Conservation (phyloP, 1,140 invertebrate genomes). For the Drosophila orena region DNA sequence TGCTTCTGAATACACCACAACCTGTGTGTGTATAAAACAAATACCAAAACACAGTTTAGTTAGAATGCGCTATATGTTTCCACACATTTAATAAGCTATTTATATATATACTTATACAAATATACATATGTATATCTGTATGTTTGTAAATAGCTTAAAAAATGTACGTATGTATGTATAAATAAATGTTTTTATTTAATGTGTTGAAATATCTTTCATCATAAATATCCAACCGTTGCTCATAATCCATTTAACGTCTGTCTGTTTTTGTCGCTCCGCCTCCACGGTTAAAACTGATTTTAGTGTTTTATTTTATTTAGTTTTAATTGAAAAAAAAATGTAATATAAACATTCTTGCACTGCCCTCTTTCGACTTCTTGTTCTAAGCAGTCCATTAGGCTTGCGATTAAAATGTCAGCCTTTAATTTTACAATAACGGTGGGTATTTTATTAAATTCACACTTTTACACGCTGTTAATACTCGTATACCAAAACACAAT, state of each 20-base stretch:
- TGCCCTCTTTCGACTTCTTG: background rate
- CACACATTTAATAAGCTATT: background rate
- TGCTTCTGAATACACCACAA: background rate
- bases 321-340: background rate
- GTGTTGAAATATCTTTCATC: slow-evolving; percentile 45
- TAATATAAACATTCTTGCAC: background rate
- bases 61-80: background rate
- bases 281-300: slow-evolving; percentile 34
- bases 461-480: background rate
- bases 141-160: slow-evolving; percentile 8
- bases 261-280: slow-evolving; percentile 50
- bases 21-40: background rate
- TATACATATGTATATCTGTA: slow-evolving; percentile 25
- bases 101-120: slow-evolving; percentile 9
- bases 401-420: slow-evolving; percentile 34
- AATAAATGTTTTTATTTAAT: slow-evolving; percentile 37
- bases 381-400: background rate
- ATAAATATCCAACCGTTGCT: slow-evolving; percentile 32
- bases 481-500: no score
- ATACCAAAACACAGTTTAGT: background rate
- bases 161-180: slow-evolving; percentile 28
- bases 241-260: slow-evolving; percentile 46
- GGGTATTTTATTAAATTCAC: slow-evolving; percentile 15
- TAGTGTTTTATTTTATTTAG: background rate
- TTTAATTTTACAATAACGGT: slow-evolving; percentile 44